A percentile compares a stretch with the other conserved stretches of the same genome.
phyloP scores from a whole-genome alignment of 2,888 invertebrate genomes.

The Sicus ferrugineus region DNA sequence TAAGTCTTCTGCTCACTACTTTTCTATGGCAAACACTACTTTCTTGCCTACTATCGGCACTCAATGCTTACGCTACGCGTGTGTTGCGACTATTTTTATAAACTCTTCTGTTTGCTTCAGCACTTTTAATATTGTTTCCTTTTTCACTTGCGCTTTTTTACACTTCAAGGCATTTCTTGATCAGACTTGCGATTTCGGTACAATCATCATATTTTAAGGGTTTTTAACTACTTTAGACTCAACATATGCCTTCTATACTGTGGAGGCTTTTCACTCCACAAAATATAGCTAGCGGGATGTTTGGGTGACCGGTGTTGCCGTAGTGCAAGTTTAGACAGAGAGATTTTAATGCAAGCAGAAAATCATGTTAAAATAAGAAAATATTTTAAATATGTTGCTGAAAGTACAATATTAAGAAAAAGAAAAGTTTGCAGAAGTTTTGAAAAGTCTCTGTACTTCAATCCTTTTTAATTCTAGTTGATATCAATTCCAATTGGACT shows the following conservation, averaged over 20 bases:
- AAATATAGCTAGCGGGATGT: too few species aligned
- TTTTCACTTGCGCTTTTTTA: slow-evolving; percentile 33
- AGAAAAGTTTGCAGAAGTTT: too few species aligned
- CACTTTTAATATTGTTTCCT: slow-evolving; percentile 11
- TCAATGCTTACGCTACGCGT: background rate
- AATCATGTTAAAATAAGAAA: too few species aligned
- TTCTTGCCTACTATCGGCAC: background rate
- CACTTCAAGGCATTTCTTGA: slow-evolving; percentile 61
- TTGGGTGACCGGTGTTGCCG: too few species aligned
- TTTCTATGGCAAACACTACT: background rate
- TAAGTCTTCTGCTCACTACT: background rate
- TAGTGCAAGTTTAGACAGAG: too few species aligned
- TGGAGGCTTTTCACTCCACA: too few species aligned
- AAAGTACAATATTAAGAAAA: too few species aligned
- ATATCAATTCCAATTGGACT: too few species aligned
- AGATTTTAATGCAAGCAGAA: too few species aligned
- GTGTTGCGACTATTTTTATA: background rate
- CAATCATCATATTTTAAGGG: slow-evolving; percentile 8
- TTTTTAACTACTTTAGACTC: background rate
- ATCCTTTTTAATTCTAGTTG: too few species aligned
- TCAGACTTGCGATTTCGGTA: slow-evolving; percentile 52
- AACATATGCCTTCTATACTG: background rate
- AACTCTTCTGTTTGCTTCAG: background rate
- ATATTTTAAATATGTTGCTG: too few species aligned
- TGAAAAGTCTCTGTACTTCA: too few species aligned